Base-by-base conservation (phyloP, 2,113 vertebrate genomes). In the Oncorhynchus kisutch region DNA sequence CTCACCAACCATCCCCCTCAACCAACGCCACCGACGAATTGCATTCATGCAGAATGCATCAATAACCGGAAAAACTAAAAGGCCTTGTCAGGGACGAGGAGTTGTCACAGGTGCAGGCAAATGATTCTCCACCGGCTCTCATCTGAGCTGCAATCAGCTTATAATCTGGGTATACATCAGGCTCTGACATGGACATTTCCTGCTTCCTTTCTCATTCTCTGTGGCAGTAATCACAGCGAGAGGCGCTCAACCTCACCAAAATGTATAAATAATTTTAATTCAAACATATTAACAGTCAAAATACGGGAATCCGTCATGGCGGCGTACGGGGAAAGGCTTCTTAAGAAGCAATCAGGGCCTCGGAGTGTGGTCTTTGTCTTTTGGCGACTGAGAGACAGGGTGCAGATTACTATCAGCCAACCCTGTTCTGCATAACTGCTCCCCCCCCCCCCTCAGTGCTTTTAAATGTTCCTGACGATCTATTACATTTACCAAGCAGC, bases 221-320 rank as follows among this genome's bases (percentile, higher is more conserved):
- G 92, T 94, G 94, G 95, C 94, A 96, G 96, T 96, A 96, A 98
- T 99, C 96, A 96, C 96, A 94, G 94, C 93, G 75, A 94, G 93
- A 96, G 93, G 94, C 93, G 90, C 94, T 97, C 96, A 96, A 93
- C 93, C 96, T 96, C 94, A 92, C 95, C 89, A 88, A 96, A 96
- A 98, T 97, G 96, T 98, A 97, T 98, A 98, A 99, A 99, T 99
- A 97, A 98, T 99, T 98, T 99, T 97, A 95, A 96, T 98, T 99
- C 96, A 96, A 97, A 99, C 96, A 95, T 97, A 99, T 98, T 98
- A 99, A 97, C 96, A 99, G 96, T 98, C 96, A 97, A 97, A 99
- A 99, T 99, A 98, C 88, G 93, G 92, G 95, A 94, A 97, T 97
- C 95, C 95, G 96, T 99, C 96, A 96, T 88, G 91, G 94, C 91